Base-by-base conservation (phyloP, 2,797 vertebrate genomes). In the Chromis chromis region DNA sequence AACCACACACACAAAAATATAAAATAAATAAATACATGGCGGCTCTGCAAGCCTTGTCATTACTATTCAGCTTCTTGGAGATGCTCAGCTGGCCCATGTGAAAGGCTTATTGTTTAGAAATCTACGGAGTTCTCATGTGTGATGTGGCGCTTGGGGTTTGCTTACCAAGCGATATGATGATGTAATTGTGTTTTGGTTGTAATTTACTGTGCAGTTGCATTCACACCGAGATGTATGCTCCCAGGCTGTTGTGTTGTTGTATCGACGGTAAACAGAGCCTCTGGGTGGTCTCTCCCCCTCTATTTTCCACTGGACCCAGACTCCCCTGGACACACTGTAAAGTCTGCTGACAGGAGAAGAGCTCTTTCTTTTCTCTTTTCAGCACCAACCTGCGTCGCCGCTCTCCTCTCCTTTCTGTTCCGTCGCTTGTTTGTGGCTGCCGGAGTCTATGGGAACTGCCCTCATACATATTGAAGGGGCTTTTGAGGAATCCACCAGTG, bases 391-490 rank as follows among this genome's bases (percentile, higher is more conserved):
- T 88, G 83, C 65, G 22, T 70, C 22, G 65, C 82, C 40, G 56
- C 84, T 85, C 81, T 83, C 49, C 85, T 81, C 81, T 81, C 63
- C 78, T 70, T 65, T 86, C 78, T 82, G 66, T 84, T 86, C 76
- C 17, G 78, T 70, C 36, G 24, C 86, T 83, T 87, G 85, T 90
- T 86, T 89, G 83, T 77, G 85, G 85, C 89, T 72, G 83, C 82
- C 50, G 44, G 60, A 78, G 81, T 85, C 84, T 66, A 70, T 88
- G 85, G 85, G 76, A 87, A 55, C 81, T 79, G 82, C 83, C 87
- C 92, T 92, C 90, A 93, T 92, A 82, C 92, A 93, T 93, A 93
- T 86, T 92, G 91, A 93, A 93, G 86, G 88, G 82, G 86, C 84
- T 89, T 91, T 92, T 90, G 84, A 92, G 90, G 86, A 91, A 89